Conservation (phyloP, 2,113 vertebrate species). For the Cheirogaleus medius region DNA sequence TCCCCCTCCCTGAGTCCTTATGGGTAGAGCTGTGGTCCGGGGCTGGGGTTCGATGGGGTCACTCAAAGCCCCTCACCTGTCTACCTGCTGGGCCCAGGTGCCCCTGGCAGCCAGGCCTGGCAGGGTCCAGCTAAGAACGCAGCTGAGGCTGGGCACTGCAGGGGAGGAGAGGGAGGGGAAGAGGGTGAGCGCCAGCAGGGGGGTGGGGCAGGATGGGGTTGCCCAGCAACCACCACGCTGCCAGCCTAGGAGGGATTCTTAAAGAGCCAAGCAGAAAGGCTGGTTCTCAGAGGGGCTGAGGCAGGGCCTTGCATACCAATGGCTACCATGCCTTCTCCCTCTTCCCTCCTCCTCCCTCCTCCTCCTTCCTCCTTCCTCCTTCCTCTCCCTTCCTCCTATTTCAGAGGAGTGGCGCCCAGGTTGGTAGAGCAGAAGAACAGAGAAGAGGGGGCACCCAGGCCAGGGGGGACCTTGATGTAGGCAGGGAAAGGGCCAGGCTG, state of each 20-base stretch:
- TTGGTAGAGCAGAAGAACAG: background rate
- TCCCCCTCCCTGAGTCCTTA: background rate
- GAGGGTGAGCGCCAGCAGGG: background rate
- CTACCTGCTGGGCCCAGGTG: background rate
- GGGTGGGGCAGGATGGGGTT: conserved; percentile 52
- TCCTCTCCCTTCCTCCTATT: background rate
- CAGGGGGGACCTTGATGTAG: background rate
- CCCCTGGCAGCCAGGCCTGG: background rate
- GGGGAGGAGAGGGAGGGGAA: background rate
- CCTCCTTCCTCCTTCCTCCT: background rate
- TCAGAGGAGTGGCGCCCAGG: background rate
- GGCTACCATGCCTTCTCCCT: background rate
- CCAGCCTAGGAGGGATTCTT: conserved; percentile 63
- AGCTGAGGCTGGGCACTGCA: background rate
- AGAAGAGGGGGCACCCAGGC: background rate
- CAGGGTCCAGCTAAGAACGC: background rate
- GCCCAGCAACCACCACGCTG: conserved; percentile 76
- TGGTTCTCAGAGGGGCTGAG: conserved; percentile 30
- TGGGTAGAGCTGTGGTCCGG: background rate
- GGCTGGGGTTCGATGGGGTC: background rate
- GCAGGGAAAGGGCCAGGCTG: background rate
- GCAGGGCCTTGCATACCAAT: conserved; percentile 64
- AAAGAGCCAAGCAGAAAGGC: conserved; percentile 66
- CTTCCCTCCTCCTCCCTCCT: background rate
- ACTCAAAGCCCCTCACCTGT: background rate